Base-by-base conservation (phyloP, 2,113 vertebrate species). In the Campylomormyrus numenius region DNA sequence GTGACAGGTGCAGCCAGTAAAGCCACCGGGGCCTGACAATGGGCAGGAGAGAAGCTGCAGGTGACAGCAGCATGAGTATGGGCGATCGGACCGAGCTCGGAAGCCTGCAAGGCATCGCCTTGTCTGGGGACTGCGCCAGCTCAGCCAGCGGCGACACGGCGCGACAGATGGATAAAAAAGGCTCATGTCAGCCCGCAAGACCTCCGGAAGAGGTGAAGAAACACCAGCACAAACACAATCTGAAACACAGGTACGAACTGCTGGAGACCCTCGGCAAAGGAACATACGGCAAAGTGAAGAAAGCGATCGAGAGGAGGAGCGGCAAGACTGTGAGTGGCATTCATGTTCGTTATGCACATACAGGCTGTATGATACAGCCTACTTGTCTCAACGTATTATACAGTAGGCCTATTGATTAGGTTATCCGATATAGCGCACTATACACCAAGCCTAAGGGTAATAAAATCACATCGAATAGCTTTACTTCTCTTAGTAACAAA, bases 201-300 rank as follows among this genome's bases (percentile, higher is more conserved):
- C 88, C 90, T n/a, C 88, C 92, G n/a, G 84, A 83, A 46, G 94
- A 93, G 0, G 95, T 97, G 89, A 96, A 94, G 93, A 96, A 95
- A 89, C 96, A 96, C 89, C 96, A 95, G 90, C 96, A 97, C 93
- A 96, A 96, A 88, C 96, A 96, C 94, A 96, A 96, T 89, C 90
- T 96, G 46, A 96, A 95, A 31, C 96, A 96, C 93, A 95, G 96
- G 42, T 97, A 95, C 39, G 95, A 96, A 89, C 92, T 96, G 89
- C 94, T 96, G 94, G 96, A 96, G 95, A 96, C 96, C 5, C 92
- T 96, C 80, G 96, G 96, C 11, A 96, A 92, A 90, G 96, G 96
- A 56, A 94, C 96, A 0, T 97, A 96, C 66, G 96, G 96, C 0
- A 97, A 96, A 91, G 96, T 97, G 90, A 96, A 96, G 94, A 96